Base-by-base conservation (phyloP, 2,113 vertebrate species). In the Dunckerocampus dactyliophorus region DNA sequence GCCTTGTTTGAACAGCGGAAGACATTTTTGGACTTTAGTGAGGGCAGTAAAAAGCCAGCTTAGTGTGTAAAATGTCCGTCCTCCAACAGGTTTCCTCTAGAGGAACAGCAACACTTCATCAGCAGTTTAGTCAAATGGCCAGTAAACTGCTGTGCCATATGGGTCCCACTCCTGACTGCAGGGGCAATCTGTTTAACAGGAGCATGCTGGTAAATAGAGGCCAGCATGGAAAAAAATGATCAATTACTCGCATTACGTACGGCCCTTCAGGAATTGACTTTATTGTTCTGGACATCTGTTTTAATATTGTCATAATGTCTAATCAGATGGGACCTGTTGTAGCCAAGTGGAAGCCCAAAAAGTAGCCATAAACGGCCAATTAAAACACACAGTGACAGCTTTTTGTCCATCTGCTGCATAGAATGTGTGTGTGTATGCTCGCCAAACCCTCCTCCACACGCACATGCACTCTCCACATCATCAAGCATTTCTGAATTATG, bases 231-330 rank as follows among this genome's bases (percentile, higher is more conserved):
- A 93, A 90, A 94, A 96, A 95, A 95, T 97, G 96, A 98, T 98
- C 97, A 95, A 98, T 98, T 97, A 94, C 93, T 93, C 92, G 89
- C 95, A 97, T 98, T 95, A 96, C 92, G 85, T 87, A 75, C 85
- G 93, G 92, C 93, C 96, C 95, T 96, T 93, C 89, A 95, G 95
- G 96, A 97, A 93, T 95, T 93, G 92, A 87, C 94, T 97, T 97
- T 95, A 96, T 95, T 94, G 93, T 93, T 94, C 93, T 92, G 92
- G 95, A 97, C 96, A 99, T 99, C 97, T 99, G 97, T 97, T 97
- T 94, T 93, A 93, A 94, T 92, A 95, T 95, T 98, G 96, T 97
- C 95, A 94, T 97, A 95, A 96, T 97, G 94, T 95, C 93, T 96
- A 97, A 95, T 97, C 95, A 95, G 95, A 94, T 90, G 93, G 92